Evolutionary conservation across 2,888 invertebrate genomes (phyloP).

Genomic region (Empis stercorea): DNA sequence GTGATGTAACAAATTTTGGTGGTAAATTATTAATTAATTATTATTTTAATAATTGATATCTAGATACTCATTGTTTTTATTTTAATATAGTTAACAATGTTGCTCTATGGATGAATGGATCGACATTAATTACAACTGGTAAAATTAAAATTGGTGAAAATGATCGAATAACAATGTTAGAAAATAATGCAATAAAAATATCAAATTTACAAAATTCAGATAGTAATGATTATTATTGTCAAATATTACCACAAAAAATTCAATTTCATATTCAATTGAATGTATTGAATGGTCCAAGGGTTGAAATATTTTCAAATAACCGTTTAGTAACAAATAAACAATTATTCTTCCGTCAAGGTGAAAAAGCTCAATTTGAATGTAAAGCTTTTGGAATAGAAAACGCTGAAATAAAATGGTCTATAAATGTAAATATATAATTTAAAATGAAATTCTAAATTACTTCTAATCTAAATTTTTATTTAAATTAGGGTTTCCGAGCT

Average conservation of each 20-base stretch:
- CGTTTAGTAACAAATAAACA: constrained; percentile 27
- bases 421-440: constrained; percentile 20
- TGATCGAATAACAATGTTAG: constrained; percentile 19
- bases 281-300: constrained; percentile 18
- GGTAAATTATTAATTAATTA: constrained; percentile 14
- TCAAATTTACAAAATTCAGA: constrained; percentile 20
- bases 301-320: constrained; percentile 26
- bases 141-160: no score
- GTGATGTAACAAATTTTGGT: constrained; percentile 26
- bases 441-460: neutral
- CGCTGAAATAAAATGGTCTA: constrained; percentile 27
- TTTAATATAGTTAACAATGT: constrained; percentile 21
- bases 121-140: constrained; percentile 13
- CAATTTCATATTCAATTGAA: constrained; percentile 19
- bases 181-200: constrained; percentile 25
- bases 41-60: neutral
- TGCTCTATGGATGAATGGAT: constrained; percentile 27
- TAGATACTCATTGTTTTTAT: neutral
- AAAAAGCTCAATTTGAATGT: constrained; percentile 26
- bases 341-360: constrained; percentile 29
- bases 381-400: constrained; percentile 18
- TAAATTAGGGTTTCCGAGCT: constrained; percentile 23
- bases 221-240: constrained; percentile 25
- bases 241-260: constrained; percentile 23
- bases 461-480: neutral